These are phyloP conservation scores for Hylia prasina DNA, from an alignment of 2,113 vertebrate species.

Conservation along the genomic window DNA sequence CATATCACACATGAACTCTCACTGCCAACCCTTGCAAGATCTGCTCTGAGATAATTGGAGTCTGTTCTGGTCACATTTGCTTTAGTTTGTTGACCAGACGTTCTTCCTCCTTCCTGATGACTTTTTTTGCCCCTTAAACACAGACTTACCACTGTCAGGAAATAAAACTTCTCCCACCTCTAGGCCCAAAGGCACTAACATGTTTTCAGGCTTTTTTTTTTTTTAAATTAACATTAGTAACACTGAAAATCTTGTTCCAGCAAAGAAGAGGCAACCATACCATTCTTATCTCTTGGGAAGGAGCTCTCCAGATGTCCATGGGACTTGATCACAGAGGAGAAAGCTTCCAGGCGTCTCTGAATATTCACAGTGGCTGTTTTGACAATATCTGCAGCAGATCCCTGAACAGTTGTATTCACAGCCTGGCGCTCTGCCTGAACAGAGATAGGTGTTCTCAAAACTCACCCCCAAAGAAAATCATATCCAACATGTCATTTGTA, in stretches of 20 bases:
- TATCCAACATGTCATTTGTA: neutral
- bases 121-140: neutral
- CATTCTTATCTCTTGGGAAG: slow-evolving; percentile 7
- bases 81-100: neutral
- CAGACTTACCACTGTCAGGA: neutral
- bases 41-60: neutral
- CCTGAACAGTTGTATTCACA: slow-evolving; percentile 94
- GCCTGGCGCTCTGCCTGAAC: slow-evolving; percentile 92
- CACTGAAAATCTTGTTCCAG: neutral
- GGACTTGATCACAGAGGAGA: slow-evolving; percentile 73
- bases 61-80: neutral
- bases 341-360: slow-evolving; percentile 80
- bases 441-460: neutral
- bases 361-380: slow-evolving; percentile 94
- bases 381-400: slow-evolving; percentile 94
- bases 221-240: neutral
- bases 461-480: neutral
- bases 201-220: neutral
- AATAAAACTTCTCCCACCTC: neutral
- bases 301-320: slow-evolving; percentile 77
- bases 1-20: neutral
- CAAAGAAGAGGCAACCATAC: slow-evolving; percentile 30
- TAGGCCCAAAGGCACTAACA: neutral
- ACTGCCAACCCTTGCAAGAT: neutral
- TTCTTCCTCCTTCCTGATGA: neutral